Percentiles rank a stretch among this genome's conserved stretches.
phyloP scores from a whole-genome alignment of 2,888 invertebrate genomes.

The Automeris io region DNA sequence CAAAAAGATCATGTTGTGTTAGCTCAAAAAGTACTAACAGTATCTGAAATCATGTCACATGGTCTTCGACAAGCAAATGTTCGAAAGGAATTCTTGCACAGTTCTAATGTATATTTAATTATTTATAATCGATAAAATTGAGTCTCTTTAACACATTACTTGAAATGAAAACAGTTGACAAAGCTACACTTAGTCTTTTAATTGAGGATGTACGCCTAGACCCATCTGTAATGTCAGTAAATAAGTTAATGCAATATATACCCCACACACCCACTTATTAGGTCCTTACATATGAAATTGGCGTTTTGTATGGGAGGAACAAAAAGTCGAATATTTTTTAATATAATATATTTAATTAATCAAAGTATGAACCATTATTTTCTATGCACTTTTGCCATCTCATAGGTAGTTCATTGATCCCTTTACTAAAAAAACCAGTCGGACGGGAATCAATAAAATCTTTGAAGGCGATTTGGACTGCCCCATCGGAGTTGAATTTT shows the following conservation, averaged over 20 bases:
- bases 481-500: no score
- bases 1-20: constrained; percentile 3
- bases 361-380: no score
- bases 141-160: neutral
- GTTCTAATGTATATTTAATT: neutral
- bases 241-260: neutral
- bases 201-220: neutral
- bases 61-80: neutral
- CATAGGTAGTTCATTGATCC: no score
- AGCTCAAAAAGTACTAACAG: constrained; percentile 1
- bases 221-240: neutral
- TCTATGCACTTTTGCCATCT: no score
- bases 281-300: no score
- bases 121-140: neutral
- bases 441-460: no score
- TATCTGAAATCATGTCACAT: neutral
- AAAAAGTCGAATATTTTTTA: no score
- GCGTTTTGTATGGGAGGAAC: no score
- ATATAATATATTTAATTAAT: neutral
- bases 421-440: no score
- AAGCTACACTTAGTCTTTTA: neutral
- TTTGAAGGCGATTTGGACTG: no score
- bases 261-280: no score
- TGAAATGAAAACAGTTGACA: neutral
- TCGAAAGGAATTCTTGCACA: neutral